These are phyloP conservation scores for Tiliqua scincoides DNA, from an alignment of 2,113 vertebrate genomes.

Conservation along the genomic window DNA sequence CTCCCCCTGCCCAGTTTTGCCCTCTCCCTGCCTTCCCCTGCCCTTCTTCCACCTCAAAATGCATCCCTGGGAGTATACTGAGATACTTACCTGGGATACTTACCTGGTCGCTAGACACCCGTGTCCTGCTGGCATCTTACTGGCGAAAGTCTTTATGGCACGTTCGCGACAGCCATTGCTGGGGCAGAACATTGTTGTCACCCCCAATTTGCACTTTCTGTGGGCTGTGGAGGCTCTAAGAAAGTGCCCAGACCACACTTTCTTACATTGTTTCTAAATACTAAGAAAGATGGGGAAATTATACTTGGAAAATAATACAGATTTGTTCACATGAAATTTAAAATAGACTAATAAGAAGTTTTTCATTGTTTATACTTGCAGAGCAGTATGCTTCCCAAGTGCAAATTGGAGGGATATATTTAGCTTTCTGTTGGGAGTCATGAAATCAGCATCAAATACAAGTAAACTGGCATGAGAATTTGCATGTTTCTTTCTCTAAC, in stretches of 20 bases:
- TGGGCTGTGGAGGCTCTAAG: not conserved
- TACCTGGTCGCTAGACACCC: too few relatives aligned
- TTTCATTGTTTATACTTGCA: slow-evolving; percentile 51
- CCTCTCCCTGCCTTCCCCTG: too few relatives aligned
- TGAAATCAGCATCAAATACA: slow-evolving; percentile 49
- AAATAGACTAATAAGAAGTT: slow-evolving; percentile 23
- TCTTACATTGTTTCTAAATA: not conserved
- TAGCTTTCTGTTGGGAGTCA: slow-evolving; percentile 54
- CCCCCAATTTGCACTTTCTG: not conserved
- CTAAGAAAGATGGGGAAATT: not conserved
- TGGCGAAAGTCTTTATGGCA: too few relatives aligned
- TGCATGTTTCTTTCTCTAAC: slow-evolving; percentile 48
- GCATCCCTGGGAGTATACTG: too few relatives aligned
- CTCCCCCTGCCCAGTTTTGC: too few relatives aligned
- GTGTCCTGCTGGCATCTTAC: too few relatives aligned
- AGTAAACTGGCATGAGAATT: not conserved
- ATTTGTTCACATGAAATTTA: not conserved
- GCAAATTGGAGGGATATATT: slow-evolving; percentile 53
- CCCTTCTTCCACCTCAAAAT: too few relatives aligned
- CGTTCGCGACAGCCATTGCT: too few relatives aligned
- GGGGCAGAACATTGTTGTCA: too few relatives aligned
- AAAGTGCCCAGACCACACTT: not conserved
- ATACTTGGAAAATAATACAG: not conserved
- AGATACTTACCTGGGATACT: too few relatives aligned
- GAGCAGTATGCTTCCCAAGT: slow-evolving; percentile 45